Evolutionary conservation across 2,797 vertebrate genomes (phyloP).

Genomic region (Microctenopoma lineatum): DNA sequence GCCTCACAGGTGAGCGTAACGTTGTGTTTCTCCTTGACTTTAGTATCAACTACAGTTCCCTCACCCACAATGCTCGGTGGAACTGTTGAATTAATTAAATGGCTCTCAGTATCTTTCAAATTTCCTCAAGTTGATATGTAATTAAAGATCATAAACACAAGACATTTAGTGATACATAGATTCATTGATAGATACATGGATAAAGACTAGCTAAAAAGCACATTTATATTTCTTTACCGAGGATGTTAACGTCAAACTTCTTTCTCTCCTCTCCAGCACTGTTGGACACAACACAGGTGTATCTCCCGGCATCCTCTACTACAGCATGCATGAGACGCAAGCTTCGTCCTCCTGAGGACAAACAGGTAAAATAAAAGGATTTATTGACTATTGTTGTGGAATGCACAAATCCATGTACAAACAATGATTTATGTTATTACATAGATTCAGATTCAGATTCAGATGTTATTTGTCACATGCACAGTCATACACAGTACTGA

Average conservation of each 20-base stretch:
- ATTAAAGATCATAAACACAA: neutral
- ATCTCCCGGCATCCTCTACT: slow-evolving; percentile 87
- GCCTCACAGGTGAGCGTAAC: slow-evolving; percentile 91
- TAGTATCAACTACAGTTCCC: slow-evolving; percentile 87
- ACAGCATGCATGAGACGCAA: slow-evolving; percentile 87
- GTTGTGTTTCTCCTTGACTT: slow-evolving; percentile 90
- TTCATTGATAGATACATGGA: no score
- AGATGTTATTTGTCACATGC: no score
- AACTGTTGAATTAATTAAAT: slow-evolving; percentile 78
- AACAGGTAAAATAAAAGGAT: slow-evolving; percentile 12
- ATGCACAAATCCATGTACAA: no score
- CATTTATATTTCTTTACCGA: slow-evolving; percentile 82
- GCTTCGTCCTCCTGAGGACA: slow-evolving; percentile 86
- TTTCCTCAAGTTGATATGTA: neutral
- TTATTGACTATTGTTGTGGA: neutral
- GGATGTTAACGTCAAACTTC: slow-evolving; percentile 87
- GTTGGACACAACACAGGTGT: slow-evolving; percentile 91
- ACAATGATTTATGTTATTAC: no score
- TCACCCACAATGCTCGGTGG: slow-evolving; percentile 89
- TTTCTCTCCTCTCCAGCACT: slow-evolving; percentile 91
- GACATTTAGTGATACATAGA: neutral
- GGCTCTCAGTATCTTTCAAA: slow-evolving; percentile 15
- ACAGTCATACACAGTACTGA: no score
- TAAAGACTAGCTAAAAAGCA: no score
- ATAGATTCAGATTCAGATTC: no score